A percentile compares a stretch with the other conserved stretches of the same genome.
Conservation (phyloP, 2,113 vertebrate genomes). For the Tiliqua scincoides region DNA sequence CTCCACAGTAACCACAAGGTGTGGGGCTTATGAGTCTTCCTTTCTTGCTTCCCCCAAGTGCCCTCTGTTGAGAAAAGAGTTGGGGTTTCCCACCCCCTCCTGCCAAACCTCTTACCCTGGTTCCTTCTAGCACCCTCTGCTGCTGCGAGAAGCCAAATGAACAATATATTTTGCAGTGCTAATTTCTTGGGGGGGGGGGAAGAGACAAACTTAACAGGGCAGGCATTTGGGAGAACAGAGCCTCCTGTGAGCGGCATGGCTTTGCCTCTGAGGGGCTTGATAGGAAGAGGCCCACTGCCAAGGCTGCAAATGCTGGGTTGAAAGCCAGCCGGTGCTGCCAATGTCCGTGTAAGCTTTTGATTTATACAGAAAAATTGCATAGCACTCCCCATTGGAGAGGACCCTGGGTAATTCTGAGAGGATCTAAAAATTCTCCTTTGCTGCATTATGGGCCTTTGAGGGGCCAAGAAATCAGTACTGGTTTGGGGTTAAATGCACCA, state of each 20-base stretch:
- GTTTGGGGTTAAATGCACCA: neutral
- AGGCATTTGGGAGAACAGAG: neutral
- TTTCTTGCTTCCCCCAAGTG: neutral
- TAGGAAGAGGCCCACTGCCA: neutral
- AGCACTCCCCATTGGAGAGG: neutral
- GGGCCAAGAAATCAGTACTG: neutral
- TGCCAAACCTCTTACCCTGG: neutral
- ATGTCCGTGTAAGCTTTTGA: neutral
- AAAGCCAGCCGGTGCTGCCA: neutral
- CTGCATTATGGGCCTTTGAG: neutral
- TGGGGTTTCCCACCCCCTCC: neutral
- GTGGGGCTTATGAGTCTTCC: conserved; percentile 17
- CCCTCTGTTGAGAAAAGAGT: neutral
- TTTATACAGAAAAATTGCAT: neutral
- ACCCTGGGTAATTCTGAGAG: neutral
- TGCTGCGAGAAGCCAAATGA: neutral
- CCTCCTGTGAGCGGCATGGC: neutral
- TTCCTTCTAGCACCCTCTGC: neutral
- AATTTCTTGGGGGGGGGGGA: neutral
- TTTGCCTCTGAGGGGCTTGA: neutral
- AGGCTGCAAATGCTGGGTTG: neutral
- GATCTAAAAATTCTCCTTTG: neutral
- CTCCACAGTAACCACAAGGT: conserved; percentile 24
- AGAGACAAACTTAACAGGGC: neutral
- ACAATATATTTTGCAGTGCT: neutral